Evolutionary conservation across 2,797 vertebrate genomes (phyloP).

Genomic region (Picus viridis): DNA sequence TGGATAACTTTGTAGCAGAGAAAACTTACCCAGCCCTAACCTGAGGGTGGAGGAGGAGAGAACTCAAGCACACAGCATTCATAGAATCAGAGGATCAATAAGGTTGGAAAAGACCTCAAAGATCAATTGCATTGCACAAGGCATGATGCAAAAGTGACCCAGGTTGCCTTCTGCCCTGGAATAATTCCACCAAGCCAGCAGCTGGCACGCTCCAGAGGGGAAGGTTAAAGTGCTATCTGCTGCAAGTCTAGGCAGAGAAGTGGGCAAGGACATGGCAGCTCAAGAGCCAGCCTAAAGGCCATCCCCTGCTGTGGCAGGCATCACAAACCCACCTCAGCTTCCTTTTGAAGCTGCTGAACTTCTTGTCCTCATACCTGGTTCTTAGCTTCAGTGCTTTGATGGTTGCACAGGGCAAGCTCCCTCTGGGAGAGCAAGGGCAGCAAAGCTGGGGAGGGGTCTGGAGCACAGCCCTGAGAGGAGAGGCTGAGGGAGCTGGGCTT

Average conservation of each 20-base stretch:
- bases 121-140: background rate
- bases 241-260: accelerated
- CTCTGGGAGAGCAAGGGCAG: no score
- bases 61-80: no score
- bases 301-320: background rate
- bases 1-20: background rate
- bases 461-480: no score
- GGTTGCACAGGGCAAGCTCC: background rate
- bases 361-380: background rate
- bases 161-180: background rate
- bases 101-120: no score
- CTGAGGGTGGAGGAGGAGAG: no score
- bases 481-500: no score
- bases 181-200: background rate
- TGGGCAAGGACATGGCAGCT: background rate
- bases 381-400: background rate
- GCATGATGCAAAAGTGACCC: background rate
- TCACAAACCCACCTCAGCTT: background rate
- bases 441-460: no score
- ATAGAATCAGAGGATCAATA: no score
- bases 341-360: background rate
- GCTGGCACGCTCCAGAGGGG: background rate
- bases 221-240: background rate
- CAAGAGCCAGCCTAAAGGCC: background rate
- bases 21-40: background rate